phyloP scores from a whole-genome alignment of 2,888 invertebrate species.

The Antitype chi region DNA sequence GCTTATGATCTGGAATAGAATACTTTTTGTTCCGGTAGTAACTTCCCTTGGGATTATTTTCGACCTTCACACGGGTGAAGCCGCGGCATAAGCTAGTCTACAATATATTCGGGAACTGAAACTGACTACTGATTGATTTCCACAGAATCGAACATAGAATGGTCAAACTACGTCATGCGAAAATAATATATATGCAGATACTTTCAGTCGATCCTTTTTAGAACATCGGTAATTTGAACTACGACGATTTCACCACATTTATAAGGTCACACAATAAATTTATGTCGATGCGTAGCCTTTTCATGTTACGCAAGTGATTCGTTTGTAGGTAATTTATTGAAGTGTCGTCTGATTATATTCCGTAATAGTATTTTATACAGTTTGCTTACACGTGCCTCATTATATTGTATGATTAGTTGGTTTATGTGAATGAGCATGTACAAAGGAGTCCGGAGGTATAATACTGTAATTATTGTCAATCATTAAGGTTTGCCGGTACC shows the following conservation, averaged over 20 bases:
- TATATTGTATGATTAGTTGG: conserved; percentile 8
- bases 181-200: conserved; percentile 5
- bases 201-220: conserved; percentile 25
- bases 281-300: conserved; percentile 28
- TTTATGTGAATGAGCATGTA: neutral
- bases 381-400: conserved; percentile 11
- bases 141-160: neutral
- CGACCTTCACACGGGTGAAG: no score
- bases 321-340: conserved; percentile 30
- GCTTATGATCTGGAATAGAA: no score
- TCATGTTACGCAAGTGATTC: conserved; percentile 23
- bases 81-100: no score
- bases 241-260: conserved; percentile 29
- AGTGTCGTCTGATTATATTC: conserved; percentile 16
- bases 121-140: conserved; percentile 15
- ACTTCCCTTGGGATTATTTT: no score
- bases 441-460: neutral
- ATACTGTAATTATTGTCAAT: neutral
- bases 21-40: no score
- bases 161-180: conserved; percentile 22
- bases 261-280: conserved; percentile 44
- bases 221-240: conserved; percentile 46
- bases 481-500: neutral
- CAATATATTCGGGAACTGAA: conserved; percentile 1
- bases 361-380: conserved; percentile 18